Conservation (phyloP, 2,797 vertebrate genomes). For the Malacoraja senta region DNA sequence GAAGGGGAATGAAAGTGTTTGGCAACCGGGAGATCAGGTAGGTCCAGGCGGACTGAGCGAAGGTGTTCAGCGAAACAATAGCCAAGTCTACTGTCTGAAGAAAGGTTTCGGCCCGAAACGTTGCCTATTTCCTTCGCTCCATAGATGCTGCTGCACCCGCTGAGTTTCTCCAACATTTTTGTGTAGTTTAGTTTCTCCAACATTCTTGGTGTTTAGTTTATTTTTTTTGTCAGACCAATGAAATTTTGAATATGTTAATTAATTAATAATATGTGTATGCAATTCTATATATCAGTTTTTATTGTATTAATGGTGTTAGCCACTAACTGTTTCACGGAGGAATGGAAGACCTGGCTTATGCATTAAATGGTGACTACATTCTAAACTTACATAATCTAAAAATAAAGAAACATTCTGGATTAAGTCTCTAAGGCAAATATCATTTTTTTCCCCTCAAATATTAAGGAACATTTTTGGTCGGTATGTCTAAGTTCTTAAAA, state of each 20-base stretch:
- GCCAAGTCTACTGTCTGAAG: no score
- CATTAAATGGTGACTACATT: conserved; percentile 1
- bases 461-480: background rate
- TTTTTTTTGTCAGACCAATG: background rate
- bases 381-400: background rate
- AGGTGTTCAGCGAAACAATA: no score
- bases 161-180: no score
- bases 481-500: background rate
- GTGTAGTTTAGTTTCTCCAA: no score
- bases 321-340: background rate
- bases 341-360: background rate
- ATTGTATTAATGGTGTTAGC: background rate
- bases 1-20: no score
- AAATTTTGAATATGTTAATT: background rate
- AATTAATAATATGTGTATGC: background rate
- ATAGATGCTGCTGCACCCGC: no score
- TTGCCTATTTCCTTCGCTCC: no score
- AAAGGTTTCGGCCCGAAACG: no score
- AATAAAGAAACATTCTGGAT: background rate
- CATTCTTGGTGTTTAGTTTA: no score
- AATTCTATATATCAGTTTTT: conserved; percentile 13
- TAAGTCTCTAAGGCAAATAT: background rate
- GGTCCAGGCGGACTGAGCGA: no score
- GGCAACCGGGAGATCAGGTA: no score
- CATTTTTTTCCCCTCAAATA: background rate